Base-by-base conservation (phyloP, 2,797 vertebrate genomes). In the Podarcis siculus region DNA sequence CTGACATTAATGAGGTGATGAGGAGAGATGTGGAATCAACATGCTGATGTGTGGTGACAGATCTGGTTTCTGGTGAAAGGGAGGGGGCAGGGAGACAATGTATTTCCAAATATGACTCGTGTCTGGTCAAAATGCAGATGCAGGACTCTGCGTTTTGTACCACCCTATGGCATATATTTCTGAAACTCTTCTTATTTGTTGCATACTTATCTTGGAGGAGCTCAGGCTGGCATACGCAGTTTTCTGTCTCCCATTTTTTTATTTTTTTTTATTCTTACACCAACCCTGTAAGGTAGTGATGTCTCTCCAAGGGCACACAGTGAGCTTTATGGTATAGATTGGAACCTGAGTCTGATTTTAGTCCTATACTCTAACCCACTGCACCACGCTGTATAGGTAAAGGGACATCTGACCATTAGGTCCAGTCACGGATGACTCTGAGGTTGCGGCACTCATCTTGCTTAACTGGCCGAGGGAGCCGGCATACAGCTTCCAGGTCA, bases 1-100 rank as follows among this genome's bases (percentile, higher is more conserved):
- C 89, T 94, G 93, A 25, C 55, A 86, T 37, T 0, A 12, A 85
- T 90, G 89, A 75, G 81, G 87, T 13, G 64, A 83, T 69, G 45
- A 89, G 25, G 61, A 86, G 87, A 79, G 89, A 66, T 30, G 10
- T 73, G 79, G 0, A 12, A 55, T 3, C 6, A 0, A 0, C 10
- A 23, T 5, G 17, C 67, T 89, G 49, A 79, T 86, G 86, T n/a
- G 58, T 61, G 42, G 80, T 92, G 91, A 39, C 81, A 89, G 37
- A 81, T 58, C 42, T 67, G 13, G 61, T 87, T 0, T 0, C 73
- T 85, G 87, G 85, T 81, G 78, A 89, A 32, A 32, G 73, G 32
- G 37, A 42, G 85, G 58, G 75, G 61, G 42, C 67, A 27, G n/a
- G 77, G 69, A 86, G 78, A n/a, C 9, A 30, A 73, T 32, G n/a